Percentiles rank a stretch among this genome's conserved stretches.
These are phyloP conservation scores for Centrocercus urophasianus DNA, from an alignment of 2,113 vertebrate genomes.

Conservation along the genomic window DNA sequence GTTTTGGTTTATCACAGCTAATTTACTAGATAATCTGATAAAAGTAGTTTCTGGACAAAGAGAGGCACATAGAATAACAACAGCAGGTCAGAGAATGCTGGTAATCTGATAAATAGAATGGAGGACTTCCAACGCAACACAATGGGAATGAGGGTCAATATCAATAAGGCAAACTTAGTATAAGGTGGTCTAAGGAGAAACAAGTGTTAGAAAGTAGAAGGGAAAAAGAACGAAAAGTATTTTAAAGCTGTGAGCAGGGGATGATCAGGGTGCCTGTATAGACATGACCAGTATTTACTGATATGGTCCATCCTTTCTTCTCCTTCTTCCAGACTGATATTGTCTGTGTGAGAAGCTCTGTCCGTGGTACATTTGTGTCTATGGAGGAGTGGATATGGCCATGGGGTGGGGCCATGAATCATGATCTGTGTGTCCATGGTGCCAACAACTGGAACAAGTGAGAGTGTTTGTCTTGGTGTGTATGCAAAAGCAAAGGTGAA, in stretches of 20 bases:
- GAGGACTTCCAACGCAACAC: neutral
- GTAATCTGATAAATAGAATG: accelerated
- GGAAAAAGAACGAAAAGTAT: accelerated
- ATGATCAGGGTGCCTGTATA: accelerated
- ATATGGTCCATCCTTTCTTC: accelerated
- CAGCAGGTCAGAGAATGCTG: accelerated
- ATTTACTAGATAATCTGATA: neutral
- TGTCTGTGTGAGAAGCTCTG: accelerated
- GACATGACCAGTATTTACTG: accelerated
- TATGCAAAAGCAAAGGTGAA: neutral
- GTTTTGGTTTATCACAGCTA: neutral
- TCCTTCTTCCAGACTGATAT: neutral
- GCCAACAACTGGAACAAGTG: neutral
- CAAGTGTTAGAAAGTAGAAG: neutral
- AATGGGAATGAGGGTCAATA: accelerated
- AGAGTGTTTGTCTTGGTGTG: accelerated
- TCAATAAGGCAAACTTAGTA: neutral
- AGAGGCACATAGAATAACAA: neutral
- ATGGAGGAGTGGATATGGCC: neutral
- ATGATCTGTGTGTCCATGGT: accelerated
- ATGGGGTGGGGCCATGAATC: accelerated
- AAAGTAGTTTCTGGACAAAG: neutral
- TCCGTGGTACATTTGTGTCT: neutral
- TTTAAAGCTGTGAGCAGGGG: accelerated
- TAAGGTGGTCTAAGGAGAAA: neutral